phyloP scores from a whole-genome alignment of 2,797 vertebrate genomes.

The Poeciliopsis infans region DNA sequence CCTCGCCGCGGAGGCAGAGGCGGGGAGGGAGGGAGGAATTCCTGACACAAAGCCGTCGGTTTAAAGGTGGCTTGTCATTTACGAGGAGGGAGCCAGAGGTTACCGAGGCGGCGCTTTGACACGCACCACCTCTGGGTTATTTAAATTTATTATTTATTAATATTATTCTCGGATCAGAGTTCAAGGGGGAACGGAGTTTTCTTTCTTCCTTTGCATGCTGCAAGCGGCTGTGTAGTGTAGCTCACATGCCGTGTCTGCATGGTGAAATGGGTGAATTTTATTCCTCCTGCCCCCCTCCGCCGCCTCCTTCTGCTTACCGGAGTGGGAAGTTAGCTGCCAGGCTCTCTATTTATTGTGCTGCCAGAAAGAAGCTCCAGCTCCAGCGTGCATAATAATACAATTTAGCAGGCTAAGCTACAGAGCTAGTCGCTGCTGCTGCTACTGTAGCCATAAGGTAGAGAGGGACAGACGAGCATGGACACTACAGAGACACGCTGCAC shows the following conservation, averaged over 20 bases:
- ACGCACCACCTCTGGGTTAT: conserved; percentile 56
- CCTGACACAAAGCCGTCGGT: conserved; percentile 91
- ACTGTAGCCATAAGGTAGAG: conserved; percentile 70
- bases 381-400: conserved; percentile 54
- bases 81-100: conserved; percentile 81
- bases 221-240: conserved; percentile 43
- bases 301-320: conserved; percentile 28
- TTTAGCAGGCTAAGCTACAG: conserved; percentile 79
- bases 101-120: conserved; percentile 75
- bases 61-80: conserved; percentile 90
- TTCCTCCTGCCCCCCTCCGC: conserved; percentile 33
- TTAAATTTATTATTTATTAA: not conserved
- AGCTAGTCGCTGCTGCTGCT: conserved; percentile 76
- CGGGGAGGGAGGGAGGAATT: conserved; percentile 49
- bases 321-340: conserved; percentile 65
- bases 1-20: conserved; percentile 71
- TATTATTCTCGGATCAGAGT: conserved; percentile 58
- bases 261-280: conserved; percentile 70
- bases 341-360: conserved; percentile 15
- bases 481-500: conserved; percentile 48
- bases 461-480: conserved; percentile 35
- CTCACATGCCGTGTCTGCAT: conserved; percentile 44
- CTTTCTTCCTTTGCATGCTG: conserved; percentile 26
- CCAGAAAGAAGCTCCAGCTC: conserved; percentile 29
- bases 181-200: conserved; percentile 53